phyloP scores from a whole-genome alignment of 2,113 vertebrate species.

The Cygnus atratus region DNA sequence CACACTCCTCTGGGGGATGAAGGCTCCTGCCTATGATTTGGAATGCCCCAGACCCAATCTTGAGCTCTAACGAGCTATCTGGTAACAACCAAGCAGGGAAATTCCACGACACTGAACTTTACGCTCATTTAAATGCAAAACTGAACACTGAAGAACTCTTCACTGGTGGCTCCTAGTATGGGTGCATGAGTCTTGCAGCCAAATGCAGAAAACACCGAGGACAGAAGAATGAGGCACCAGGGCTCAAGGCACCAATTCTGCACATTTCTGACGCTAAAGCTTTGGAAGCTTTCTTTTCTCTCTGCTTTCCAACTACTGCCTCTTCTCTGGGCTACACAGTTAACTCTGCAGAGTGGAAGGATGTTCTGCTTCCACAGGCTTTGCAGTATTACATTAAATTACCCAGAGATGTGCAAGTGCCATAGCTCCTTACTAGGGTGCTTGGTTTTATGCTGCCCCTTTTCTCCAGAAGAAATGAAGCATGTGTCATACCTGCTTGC shows the following conservation, averaged over 20 bases:
- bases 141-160: neutral
- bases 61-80: neutral
- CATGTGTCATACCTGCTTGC: neutral
- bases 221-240: neutral
- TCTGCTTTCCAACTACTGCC: neutral
- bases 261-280: neutral
- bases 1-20: neutral
- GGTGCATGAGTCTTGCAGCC: neutral
- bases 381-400: neutral
- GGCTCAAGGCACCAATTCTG: neutral
- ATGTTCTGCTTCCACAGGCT: neutral
- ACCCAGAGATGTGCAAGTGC: neutral
- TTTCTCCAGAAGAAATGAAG: neutral
- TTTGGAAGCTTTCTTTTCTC: neutral
- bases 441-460: neutral
- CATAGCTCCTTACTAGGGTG: neutral
- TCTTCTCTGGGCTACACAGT: neutral
- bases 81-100: neutral
- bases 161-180: neutral
- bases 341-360: neutral
- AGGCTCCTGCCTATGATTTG: neutral
- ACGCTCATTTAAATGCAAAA: conserved; percentile 42
- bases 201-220: neutral
- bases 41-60: rapidly evolving
- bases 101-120: conserved; percentile 37